These are phyloP conservation scores for Sebastes cheni DNA, from an alignment of 2,797 vertebrate species.

Conservation along the genomic window DNA sequence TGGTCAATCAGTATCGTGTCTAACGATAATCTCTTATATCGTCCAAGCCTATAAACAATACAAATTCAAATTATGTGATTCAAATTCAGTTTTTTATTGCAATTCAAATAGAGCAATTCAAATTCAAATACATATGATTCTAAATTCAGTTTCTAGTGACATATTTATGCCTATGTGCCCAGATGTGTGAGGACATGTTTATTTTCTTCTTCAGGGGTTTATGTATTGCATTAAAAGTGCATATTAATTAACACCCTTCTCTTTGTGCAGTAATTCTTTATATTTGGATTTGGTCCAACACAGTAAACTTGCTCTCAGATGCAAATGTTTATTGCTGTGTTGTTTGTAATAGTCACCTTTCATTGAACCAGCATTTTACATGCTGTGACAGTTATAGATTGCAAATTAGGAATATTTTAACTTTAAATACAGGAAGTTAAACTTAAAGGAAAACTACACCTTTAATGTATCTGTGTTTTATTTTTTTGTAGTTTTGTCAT, in stretches of 20 bases:
- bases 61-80: too few species aligned
- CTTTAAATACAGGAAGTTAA: slow-evolving; percentile 52
- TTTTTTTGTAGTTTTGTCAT: not conserved
- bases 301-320: slow-evolving; percentile 64
- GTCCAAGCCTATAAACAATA: too few species aligned
- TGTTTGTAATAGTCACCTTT: slow-evolving; percentile 70
- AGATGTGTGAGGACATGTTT: slow-evolving; percentile 55
- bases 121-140: too few species aligned
- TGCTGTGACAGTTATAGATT: slow-evolving; percentile 49
- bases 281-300: slow-evolving; percentile 64
- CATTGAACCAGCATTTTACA: slow-evolving; percentile 60
- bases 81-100: too few species aligned
- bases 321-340: slow-evolving; percentile 68
- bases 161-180: not conserved
- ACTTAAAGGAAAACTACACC: not conserved
- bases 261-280: slow-evolving; percentile 58
- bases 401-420: slow-evolving; percentile 63
- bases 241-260: slow-evolving; percentile 62
- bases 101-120: too few species aligned
- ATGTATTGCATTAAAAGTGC: slow-evolving; percentile 67
- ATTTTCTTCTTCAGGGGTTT: slow-evolving; percentile 59
- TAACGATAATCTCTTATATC: too few species aligned
- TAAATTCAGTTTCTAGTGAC: too few species aligned
- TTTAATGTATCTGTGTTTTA: not conserved
- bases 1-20: too few species aligned